Percentiles rank a stretch among this genome's conserved stretches.
Evolutionary conservation across 2,888 invertebrate species (phyloP).

Genomic region (Molanna angustata): DNA sequence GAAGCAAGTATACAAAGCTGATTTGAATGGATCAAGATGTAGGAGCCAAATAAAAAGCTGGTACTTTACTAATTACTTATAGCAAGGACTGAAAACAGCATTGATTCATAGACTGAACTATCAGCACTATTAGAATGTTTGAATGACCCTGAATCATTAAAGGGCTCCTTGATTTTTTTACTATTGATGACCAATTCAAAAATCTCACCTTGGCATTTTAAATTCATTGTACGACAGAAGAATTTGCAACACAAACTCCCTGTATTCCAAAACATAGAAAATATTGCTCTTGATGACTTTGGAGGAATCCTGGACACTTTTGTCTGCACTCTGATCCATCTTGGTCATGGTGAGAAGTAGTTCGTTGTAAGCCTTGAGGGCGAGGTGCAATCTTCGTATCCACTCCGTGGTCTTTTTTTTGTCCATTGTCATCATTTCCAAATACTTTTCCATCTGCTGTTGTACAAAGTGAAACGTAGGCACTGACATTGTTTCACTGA

Average conservation of each 20-base stretch:
- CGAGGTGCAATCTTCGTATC: constrained; percentile 84
- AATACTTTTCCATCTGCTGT: constrained; percentile 82
- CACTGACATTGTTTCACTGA: constrained; percentile 89
- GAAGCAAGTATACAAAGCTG: too few relatives aligned
- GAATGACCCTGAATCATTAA: too few relatives aligned
- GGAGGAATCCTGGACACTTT: constrained; percentile 71
- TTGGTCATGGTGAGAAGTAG: constrained; percentile 76
- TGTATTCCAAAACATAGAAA: constrained; percentile 91
- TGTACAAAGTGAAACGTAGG: constrained; percentile 93
- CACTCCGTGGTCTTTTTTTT: constrained; percentile 81
- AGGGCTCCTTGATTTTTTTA: too few relatives aligned
- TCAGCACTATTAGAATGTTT: too few relatives aligned
- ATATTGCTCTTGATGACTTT: constrained; percentile 87
- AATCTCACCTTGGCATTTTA: constrained; percentile 77
- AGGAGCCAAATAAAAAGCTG: too few relatives aligned
- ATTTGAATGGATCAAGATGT: too few relatives aligned
- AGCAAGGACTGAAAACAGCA: too few relatives aligned
- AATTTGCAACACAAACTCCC: constrained; percentile 82
- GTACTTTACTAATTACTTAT: too few relatives aligned
- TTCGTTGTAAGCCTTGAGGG: constrained; percentile 77
- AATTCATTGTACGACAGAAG: constrained; percentile 79
- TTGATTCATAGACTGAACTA: too few relatives aligned
- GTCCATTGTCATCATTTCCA: constrained; percentile 80
- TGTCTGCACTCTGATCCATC: constrained; percentile 76
- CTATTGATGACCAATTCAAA: too few relatives aligned